Evolutionary conservation across 2,113 vertebrate genomes (phyloP).

Genomic region (Cottus gobio): DNA sequence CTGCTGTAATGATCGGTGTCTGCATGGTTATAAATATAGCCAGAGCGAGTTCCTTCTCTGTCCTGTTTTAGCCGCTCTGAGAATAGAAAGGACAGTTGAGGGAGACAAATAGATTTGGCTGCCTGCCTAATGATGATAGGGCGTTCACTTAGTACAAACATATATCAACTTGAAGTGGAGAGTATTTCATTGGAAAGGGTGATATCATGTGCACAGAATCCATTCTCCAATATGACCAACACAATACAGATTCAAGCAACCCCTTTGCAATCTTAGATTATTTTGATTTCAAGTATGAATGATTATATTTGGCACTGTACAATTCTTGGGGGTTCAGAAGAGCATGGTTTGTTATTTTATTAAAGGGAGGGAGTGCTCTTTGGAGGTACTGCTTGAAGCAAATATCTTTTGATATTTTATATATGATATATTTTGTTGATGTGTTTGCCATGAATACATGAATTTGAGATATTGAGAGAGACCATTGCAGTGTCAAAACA

Average conservation of each 20-base stretch:
- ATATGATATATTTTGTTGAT: background rate
- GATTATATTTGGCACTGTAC: background rate
- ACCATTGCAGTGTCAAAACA: background rate
- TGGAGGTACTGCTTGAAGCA: background rate
- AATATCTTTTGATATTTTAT: background rate
- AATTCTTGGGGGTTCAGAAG: background rate
- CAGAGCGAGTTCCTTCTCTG: background rate
- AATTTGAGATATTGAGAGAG: background rate
- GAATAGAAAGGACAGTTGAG: constrained; percentile 31
- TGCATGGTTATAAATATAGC: constrained; percentile 22
- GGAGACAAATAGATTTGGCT: constrained; percentile 49
- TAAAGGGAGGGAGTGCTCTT: background rate
- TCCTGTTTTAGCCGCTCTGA: constrained; percentile 35
- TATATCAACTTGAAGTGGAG: constrained; percentile 37
- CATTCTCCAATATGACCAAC: background rate
- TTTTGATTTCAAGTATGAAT: background rate
- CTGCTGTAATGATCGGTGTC: constrained; percentile 20
- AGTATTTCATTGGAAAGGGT: constrained; percentile 13
- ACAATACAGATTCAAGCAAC: background rate
- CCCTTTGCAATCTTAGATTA: background rate
- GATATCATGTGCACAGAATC: background rate
- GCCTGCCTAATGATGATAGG: constrained; percentile 48
- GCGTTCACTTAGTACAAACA: constrained; percentile 29
- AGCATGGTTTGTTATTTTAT: background rate
- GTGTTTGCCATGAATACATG: background rate